These are phyloP conservation scores for Helogale parvula DNA, from an alignment of 2,113 vertebrate genomes.

Conservation along the genomic window DNA sequence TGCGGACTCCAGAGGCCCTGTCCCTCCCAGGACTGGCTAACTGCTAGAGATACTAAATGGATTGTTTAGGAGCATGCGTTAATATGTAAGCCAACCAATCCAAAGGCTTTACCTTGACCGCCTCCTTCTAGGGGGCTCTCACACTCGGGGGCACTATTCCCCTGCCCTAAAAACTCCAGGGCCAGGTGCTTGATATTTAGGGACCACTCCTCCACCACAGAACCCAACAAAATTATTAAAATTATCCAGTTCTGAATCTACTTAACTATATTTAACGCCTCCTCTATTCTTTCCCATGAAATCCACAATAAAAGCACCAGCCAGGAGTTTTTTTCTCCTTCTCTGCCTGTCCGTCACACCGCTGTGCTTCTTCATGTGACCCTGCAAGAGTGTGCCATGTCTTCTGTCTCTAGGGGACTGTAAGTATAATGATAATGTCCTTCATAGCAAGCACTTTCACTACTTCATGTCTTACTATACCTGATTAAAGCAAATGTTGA, in stretches of 20 bases:
- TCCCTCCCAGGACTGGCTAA: background rate
- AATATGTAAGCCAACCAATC: background rate
- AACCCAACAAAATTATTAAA: background rate
- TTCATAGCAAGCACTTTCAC: background rate
- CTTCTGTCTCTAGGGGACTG: background rate
- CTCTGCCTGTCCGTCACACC: background rate
- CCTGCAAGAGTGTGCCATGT: accelerated
- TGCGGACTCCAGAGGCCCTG: background rate
- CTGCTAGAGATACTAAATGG: background rate
- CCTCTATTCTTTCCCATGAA: background rate
- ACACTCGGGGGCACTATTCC: background rate
- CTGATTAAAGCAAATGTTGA: background rate
- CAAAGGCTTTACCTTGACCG: background rate
- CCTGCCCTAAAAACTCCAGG: background rate
- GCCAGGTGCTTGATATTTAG: background rate
- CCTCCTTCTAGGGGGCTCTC: background rate
- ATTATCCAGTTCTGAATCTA: background rate
- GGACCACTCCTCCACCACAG: background rate
- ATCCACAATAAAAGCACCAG: background rate
- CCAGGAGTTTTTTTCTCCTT: background rate
- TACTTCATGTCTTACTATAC: background rate
- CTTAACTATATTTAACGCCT: background rate
- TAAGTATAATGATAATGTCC: background rate
- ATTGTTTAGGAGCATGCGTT: background rate
- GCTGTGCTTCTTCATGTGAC: background rate